Base-by-base conservation (phyloP, 2,888 invertebrate species). In the Hecatera dysodea region DNA sequence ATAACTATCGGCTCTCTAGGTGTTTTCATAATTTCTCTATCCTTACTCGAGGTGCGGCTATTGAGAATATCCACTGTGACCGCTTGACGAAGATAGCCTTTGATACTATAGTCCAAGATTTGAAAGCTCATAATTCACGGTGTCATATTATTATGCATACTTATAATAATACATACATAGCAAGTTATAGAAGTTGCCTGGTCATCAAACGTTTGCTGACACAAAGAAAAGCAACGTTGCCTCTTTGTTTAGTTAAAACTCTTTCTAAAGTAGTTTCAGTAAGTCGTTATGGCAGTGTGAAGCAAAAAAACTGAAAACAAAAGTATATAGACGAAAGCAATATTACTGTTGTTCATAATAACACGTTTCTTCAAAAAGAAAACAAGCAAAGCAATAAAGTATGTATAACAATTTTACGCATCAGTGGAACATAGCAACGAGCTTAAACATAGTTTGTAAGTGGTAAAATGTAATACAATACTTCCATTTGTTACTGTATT, bases 1-100 rank as follows among this genome's bases (percentile, higher is more conserved):
- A 93, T 93, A 92, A 90, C 91, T 92, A 94, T 93, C 92, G 79
- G 82, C 89, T 90, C 89, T 91, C 89, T 92, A 91, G 90, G 89
- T 91, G 91, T 92, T 92, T 92, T 92, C 90, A 91, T 92, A 92
- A 92, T 92, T 93, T 94, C 93, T 91, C 90, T 85, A 88, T 85
- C 90, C 91, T 89, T 92, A 90, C 90, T 89, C 75, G 86, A 86
- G 77, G 82, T 76, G 71, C 74, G 72, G 73, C 73, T 78, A 86
- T 88, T 87, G 85, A 86, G 85, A 83, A 79, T 83, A 86, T 73
- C 39, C 70, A 55, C 70, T 78, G 56, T 60, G 71, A 72, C 62
- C 53, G 62, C 62, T 70, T 72, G 59, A 74, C 61, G 42, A 74
- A 78, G 67, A 80, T 84, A 68, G 74, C 67, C 60, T 74, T 75